A percentile compares a stretch with the other conserved stretches of the same genome.
phyloP scores from a whole-genome alignment of 2,888 invertebrate genomes.

The Ophraella communa region DNA sequence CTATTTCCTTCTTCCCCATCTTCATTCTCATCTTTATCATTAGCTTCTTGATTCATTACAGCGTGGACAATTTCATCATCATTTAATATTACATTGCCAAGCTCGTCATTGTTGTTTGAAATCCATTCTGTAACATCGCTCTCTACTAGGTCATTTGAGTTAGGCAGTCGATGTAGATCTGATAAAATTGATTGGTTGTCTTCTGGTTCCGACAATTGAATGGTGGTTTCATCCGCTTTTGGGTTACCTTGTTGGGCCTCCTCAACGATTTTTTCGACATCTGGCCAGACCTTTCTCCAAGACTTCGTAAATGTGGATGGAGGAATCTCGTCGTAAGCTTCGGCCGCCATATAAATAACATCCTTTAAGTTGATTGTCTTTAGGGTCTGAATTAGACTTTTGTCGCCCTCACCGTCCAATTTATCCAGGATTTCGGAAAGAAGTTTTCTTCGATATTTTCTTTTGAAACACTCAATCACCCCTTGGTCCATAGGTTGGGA shows the following conservation, averaged over 20 bases:
- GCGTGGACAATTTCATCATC: too few relatives aligned
- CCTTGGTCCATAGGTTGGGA: conserved; percentile 24
- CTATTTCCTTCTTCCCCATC: not conserved
- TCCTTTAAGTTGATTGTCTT: not conserved
- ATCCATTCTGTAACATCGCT: not conserved
- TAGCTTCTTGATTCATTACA: not conserved
- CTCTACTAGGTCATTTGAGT: not conserved
- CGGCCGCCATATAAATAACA: not conserved
- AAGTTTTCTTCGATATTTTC: not conserved
- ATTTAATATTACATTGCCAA: too few relatives aligned
- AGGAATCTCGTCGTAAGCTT: not conserved
- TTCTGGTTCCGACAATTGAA: not conserved
- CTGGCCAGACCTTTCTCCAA: too few relatives aligned
- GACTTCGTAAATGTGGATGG: not conserved
- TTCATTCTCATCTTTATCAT: not conserved
- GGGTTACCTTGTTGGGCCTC: too few relatives aligned
- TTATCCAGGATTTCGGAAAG: not conserved
- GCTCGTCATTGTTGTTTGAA: not conserved
- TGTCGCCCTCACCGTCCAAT: not conserved
- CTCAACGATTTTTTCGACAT: too few relatives aligned
- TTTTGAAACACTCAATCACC: conserved; percentile 39
- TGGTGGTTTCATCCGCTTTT: too few relatives aligned
- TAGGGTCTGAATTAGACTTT: not conserved
- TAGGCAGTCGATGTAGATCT: not conserved
- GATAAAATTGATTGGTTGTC: not conserved